These are phyloP conservation scores for Tinamus major DNA, from an alignment of 2,797 vertebrate species.

Conservation along the genomic window DNA sequence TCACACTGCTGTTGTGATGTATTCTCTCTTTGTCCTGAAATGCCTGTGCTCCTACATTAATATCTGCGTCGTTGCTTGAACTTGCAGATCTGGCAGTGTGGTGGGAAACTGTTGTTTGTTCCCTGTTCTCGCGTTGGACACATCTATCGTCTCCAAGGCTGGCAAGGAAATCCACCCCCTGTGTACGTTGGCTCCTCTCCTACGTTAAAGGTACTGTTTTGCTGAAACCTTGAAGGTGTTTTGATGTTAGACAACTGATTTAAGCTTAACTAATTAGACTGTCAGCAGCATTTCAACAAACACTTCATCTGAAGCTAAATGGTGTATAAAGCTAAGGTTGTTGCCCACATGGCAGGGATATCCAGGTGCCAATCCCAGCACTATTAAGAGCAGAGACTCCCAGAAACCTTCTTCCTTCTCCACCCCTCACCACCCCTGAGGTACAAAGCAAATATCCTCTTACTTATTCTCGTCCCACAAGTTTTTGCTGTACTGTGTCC, in stretches of 20 bases:
- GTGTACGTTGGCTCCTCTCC: conserved; percentile 95
- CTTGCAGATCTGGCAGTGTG: conserved; percentile 96
- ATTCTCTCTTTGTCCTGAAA: neutral
- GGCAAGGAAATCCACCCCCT: conserved; percentile 97
- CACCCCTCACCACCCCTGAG: neutral
- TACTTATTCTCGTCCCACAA: neutral
- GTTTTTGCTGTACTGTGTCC: neutral
- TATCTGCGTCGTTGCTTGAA: neutral
- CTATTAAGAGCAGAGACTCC: neutral
- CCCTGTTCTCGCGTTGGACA: conserved; percentile 97
- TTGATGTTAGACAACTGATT: neutral
- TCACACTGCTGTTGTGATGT: neutral
- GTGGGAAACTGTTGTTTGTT: conserved; percentile 94
- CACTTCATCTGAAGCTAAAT: neutral
- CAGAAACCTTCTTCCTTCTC: neutral
- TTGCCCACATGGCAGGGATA: neutral
- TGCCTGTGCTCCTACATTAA: neutral
- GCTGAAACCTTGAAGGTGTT: neutral
- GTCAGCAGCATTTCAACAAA: neutral
- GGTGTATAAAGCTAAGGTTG: neutral
- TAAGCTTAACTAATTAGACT: neutral
- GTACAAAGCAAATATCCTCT: neutral
- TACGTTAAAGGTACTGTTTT: conserved; percentile 90
- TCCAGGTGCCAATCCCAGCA: neutral
- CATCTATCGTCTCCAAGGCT: conserved; percentile 96